Conservation (phyloP, 1,140 invertebrate genomes). For the Polypedilum pembai region DNA sequence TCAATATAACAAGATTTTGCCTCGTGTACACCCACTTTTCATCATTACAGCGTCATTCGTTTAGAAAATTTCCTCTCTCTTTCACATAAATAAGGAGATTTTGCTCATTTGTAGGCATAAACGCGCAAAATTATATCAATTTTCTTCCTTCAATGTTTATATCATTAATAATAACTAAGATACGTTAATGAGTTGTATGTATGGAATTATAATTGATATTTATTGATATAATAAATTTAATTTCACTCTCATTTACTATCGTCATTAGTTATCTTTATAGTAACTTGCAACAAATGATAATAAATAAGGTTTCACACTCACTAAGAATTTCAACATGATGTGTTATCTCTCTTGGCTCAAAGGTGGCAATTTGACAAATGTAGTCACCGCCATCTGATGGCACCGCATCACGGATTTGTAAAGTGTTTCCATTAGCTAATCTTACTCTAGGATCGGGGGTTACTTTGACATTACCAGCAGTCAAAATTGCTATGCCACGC, state of each 20-base stretch:
- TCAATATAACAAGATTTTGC: too few species aligned
- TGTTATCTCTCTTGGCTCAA: conserved; percentile 45
- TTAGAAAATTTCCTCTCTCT: too few species aligned
- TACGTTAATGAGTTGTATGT: neutral
- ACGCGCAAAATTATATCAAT: neutral
- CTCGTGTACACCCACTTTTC: too few species aligned
- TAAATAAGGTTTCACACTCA: too few species aligned
- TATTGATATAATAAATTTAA: conserved; percentile 10
- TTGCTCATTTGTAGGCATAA: neutral
- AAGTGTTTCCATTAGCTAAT: conserved; percentile 43
- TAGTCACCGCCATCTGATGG: conserved; percentile 46
- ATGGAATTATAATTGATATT: conserved; percentile 12
- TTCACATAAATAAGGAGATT: neutral
- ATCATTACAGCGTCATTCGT: too few species aligned
- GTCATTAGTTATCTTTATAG: neutral
- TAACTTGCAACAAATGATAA: neutral
- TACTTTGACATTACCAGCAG: conserved; percentile 46
- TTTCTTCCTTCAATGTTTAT: too few species aligned
- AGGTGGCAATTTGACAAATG: conserved; percentile 46
- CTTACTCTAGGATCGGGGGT: conserved; percentile 44
- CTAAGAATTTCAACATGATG: conserved; percentile 47
- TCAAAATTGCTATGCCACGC: conserved; percentile 45
- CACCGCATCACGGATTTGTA: conserved; percentile 44
- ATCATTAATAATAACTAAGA: conserved; percentile 1
- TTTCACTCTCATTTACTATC: neutral